These are phyloP conservation scores for Cryptoprocta ferox DNA, from an alignment of 2,797 vertebrate genomes.

Conservation along the genomic window DNA sequence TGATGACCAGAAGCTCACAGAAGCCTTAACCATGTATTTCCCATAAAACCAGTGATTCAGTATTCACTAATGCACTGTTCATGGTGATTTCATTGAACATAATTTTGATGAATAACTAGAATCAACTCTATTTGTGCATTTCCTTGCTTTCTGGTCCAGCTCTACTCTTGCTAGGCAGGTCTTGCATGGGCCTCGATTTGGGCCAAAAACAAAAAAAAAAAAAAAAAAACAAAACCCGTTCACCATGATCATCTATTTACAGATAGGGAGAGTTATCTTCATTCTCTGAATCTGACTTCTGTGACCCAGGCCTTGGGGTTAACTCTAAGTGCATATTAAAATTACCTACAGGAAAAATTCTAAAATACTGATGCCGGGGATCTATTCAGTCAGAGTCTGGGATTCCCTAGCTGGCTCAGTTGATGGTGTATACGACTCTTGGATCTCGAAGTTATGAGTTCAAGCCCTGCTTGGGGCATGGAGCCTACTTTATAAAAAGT, in stretches of 20 bases:
- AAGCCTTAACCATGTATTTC: background rate
- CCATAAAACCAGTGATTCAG: background rate
- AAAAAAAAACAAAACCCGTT: background rate
- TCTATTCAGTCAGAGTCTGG: background rate
- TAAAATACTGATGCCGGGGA: background rate
- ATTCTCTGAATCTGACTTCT: background rate
- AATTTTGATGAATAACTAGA: background rate
- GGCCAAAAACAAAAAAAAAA: background rate
- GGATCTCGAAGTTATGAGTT: too few species aligned
- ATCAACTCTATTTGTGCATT: background rate
- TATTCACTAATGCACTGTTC: background rate
- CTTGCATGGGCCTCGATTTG: background rate
- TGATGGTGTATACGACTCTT: too few species aligned
- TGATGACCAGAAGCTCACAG: background rate
- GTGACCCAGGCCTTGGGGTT: background rate
- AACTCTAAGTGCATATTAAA: background rate
- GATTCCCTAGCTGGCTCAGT: too few species aligned
- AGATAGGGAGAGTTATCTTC: background rate
- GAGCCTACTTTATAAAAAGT: too few species aligned
- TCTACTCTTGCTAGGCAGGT: background rate
- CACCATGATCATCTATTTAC: background rate
- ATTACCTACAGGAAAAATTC: background rate
- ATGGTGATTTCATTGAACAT: background rate
- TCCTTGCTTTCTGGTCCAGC: background rate
- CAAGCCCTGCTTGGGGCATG: too few species aligned